Conservation (phyloP, 64 coral and sea anemone genomes). For the Stichodactyla mertensii region DNA sequence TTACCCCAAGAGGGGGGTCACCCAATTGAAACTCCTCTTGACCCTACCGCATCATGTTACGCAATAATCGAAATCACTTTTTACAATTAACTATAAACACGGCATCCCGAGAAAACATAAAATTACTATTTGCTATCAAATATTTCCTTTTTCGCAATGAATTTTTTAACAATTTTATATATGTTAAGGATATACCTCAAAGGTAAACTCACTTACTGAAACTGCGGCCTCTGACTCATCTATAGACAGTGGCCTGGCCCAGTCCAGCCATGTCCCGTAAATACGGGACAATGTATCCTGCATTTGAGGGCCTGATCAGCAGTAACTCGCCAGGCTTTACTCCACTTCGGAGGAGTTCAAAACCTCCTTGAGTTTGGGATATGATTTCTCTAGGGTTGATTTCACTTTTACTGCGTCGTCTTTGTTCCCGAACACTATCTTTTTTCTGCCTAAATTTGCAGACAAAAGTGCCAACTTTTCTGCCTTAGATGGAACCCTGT, state of each 20-base stretch:
- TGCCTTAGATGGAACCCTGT: constrained; percentile 19
- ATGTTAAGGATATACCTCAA: too few relatives aligned
- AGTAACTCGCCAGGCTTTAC: constrained; percentile 24
- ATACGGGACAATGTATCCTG: constrained; percentile 32
- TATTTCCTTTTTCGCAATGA: too few relatives aligned
- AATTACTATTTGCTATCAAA: too few relatives aligned
- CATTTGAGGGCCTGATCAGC: background rate
- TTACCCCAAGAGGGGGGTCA: too few relatives aligned
- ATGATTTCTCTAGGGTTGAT: constrained; percentile 24
- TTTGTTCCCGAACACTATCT: constrained; percentile 37
- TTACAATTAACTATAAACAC: too few relatives aligned
- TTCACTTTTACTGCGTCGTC: constrained; percentile 33
- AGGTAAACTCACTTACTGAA: too few relatives aligned
- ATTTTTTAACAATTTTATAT: too few relatives aligned
- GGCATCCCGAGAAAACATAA: too few relatives aligned
- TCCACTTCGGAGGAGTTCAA: constrained; percentile 26
- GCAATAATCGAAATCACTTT: too few relatives aligned
- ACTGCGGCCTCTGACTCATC: background rate
- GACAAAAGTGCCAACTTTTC: constrained; percentile 19
- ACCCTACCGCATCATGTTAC: too few relatives aligned
- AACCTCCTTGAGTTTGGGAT: constrained; percentile 40
- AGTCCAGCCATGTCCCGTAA: constrained; percentile 35
- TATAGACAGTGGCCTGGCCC: constrained; percentile 42
- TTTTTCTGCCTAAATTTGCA: constrained; percentile 32
- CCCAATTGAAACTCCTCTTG: too few relatives aligned